Base-by-base conservation (phyloP, 2,888 invertebrate genomes). In the Polydrusus tereticollis region DNA sequence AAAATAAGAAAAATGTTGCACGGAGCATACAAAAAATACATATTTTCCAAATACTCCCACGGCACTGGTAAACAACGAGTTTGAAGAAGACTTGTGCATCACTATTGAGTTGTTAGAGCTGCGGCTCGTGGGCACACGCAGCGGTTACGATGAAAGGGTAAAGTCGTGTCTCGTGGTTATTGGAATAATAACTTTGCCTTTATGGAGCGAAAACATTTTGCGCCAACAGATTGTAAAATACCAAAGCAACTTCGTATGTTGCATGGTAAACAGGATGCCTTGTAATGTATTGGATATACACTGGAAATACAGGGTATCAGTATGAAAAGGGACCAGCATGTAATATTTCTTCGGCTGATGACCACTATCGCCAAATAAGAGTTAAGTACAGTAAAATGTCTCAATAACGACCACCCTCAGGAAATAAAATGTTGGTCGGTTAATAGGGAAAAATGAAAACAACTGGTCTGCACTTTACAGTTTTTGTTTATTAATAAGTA, bases 121-220 rank as follows among this genome's bases (percentile, higher is more conserved):
- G 47, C n/a, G 47, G 52, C 18, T n/a, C 23, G 26, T 29, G 26
- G 52, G 52, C 29, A 29, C 52, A 55, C 52, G 52, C 29, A 55
- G 52, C 52, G 52, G 52, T 55, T 55, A 23, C 29, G 52, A 55
- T 55, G 52, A 55, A 55, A 55, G 52, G 52, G 52, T 55, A 29
- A 29, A 55, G 10, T 29, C 52, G 52, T 55, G 52, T 55, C 52
- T 55, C 52, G 52, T 55, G 52, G 52, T 55, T 55, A 55, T 55
- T 55, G 33, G 52, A 55, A 55, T 55, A 26, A 55, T 55, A 55
- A 55, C 29, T 55, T 55, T 29, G 52, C 52, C 29, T 55, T 29
- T 55, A 55, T 55, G 52, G 52, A 29, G 52, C 52, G 52, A 55
- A 29, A 55, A 55, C 52, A 55, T 55, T 55, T 29, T 29, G 29